Conservation (phyloP, 2,888 invertebrate species). For the Mesoligia furuncula region DNA sequence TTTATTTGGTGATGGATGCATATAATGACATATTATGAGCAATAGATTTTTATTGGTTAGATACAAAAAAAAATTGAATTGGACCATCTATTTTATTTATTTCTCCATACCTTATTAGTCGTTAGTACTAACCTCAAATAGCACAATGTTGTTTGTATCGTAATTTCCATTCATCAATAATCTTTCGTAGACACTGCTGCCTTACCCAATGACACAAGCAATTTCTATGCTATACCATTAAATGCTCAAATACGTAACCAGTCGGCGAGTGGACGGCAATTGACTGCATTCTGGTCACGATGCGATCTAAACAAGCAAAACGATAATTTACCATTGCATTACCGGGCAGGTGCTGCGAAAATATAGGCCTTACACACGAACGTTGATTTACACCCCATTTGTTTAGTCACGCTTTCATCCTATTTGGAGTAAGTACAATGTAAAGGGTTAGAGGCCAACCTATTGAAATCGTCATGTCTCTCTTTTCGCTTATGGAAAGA, state of each 20-base stretch:
- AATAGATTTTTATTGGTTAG: not conserved
- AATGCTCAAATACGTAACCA: constrained; percentile 50
- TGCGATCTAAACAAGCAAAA: constrained; percentile 74
- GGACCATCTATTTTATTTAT: no score
- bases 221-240: constrained; percentile 43
- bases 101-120: no score
- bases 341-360: constrained; percentile 74
- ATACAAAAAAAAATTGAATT: not conserved
- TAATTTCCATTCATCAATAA: not conserved
- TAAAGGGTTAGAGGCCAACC: not conserved
- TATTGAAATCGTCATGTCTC: not conserved
- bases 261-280: constrained; percentile 59
- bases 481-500: no score
- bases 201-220: constrained; percentile 33
- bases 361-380: constrained; percentile 67
- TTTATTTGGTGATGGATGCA: not conserved
- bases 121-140: no score
- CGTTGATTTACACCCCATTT: constrained; percentile 57
- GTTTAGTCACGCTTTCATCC: constrained; percentile 53
- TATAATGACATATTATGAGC: no score
- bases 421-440: constrained; percentile 34
- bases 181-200: no score
- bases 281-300: constrained; percentile 79
- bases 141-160: not conserved
- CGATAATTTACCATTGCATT: constrained; percentile 78